Evolutionary conservation across 2,113 vertebrate genomes (phyloP).

Genomic region (Physeter macrocephalus): DNA sequence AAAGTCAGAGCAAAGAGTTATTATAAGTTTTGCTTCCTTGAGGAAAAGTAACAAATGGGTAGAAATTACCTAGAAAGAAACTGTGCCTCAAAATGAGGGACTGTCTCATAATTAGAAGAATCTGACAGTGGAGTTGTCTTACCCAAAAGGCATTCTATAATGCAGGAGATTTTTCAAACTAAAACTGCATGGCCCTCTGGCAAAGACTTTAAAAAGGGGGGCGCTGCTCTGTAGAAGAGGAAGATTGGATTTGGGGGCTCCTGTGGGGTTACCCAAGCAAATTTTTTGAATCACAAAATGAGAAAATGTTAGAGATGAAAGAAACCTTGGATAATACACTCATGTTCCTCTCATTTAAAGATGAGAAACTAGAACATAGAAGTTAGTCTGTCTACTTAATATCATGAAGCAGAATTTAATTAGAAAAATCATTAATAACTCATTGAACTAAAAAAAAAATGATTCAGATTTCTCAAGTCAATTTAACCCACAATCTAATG

Average conservation of each 20-base stretch:
- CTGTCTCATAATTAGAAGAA: background rate
- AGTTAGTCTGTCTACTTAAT: background rate
- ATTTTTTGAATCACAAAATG: background rate
- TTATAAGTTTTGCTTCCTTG: background rate
- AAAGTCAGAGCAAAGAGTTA: background rate
- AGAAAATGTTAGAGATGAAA: background rate
- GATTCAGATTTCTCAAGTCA: background rate
- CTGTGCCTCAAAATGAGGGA: background rate
- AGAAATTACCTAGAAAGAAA: background rate
- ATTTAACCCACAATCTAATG: background rate
- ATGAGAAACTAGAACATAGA: background rate
- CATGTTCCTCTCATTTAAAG: background rate
- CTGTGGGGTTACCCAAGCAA: background rate
- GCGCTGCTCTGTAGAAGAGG: background rate
- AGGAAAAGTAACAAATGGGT: background rate
- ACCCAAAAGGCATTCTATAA: background rate
- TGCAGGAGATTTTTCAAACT: background rate
- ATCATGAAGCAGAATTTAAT: background rate
- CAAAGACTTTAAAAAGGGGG: background rate
- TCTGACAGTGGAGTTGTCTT: background rate
- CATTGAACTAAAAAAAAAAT: background rate
- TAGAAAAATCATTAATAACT: constrained; percentile 26
- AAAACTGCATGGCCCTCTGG: background rate
- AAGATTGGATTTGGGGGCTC: background rate
- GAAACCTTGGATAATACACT: background rate